Evolutionary conservation across 2,113 vertebrate genomes (phyloP).

Genomic region (Hystrix brachyura): DNA sequence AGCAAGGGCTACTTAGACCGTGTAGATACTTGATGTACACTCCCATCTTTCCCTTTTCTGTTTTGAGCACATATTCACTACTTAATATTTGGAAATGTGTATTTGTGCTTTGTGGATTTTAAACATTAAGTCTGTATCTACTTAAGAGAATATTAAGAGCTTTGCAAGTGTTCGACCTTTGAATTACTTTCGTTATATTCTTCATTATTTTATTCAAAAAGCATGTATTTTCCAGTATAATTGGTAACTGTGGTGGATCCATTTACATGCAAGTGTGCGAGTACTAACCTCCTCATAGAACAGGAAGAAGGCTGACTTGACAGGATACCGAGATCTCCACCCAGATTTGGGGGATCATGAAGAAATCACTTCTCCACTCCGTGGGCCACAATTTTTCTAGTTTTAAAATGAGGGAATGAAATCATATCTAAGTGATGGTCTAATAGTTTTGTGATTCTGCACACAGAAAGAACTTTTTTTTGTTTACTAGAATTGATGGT

Average conservation of each 20-base stretch:
- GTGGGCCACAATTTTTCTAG: neutral
- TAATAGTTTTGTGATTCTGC: neutral
- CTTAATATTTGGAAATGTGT: constrained; percentile 7
- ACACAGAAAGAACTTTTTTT: neutral
- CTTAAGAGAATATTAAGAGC: neutral
- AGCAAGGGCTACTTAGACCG: neutral
- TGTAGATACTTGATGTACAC: neutral
- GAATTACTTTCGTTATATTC: neutral
- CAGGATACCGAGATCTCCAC: neutral
- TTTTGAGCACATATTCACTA: neutral
- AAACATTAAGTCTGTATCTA: neutral
- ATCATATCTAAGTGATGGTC: neutral
- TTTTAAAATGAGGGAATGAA: neutral
- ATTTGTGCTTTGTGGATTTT: neutral
- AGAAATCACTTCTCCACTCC: neutral
- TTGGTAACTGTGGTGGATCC: neutral
- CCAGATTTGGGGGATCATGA: neutral
- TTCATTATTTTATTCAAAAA: neutral
- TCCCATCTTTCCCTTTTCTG: neutral
- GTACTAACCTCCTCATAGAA: neutral
- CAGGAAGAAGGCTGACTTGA: neutral
- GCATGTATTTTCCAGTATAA: neutral
- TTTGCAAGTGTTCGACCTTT: neutral
- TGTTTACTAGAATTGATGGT: neutral
- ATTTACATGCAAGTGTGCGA: neutral